Evolutionary conservation across 1,140 invertebrate species (phyloP).

Genomic region (Drosophila quadrilineata): DNA sequence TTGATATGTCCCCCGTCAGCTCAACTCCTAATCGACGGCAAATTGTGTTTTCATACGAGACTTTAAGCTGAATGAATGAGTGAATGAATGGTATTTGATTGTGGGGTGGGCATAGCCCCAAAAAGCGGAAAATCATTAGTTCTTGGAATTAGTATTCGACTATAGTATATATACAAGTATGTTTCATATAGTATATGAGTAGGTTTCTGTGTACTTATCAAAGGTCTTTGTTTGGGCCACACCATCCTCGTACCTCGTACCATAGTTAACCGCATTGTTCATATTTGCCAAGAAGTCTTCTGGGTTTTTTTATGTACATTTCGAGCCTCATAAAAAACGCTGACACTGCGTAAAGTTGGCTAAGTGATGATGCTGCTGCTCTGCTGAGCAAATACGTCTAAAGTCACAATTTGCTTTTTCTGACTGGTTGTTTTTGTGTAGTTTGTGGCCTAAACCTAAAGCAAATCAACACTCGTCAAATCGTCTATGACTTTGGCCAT

Average conservation of each 20-base stretch:
- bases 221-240: not conserved
- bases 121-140: slow-evolving; percentile 61
- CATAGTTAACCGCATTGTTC: slow-evolving; percentile 47
- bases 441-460: slow-evolving; percentile 5
- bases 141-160: slow-evolving; percentile 18
- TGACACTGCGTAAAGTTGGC: slow-evolving; percentile 58
- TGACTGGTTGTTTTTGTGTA: slow-evolving; percentile 26
- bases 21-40: slow-evolving; percentile 56
- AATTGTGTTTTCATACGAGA: slow-evolving; percentile 41
- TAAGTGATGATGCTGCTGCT: too few relatives aligned
- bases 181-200: too few relatives aligned
- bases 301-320: too few relatives aligned
- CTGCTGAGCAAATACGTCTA: slow-evolving; percentile 67
- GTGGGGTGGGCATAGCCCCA: slow-evolving; percentile 23
- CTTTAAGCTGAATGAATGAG: slow-evolving; percentile 11
- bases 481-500: slow-evolving; percentile 6
- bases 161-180: too few relatives aligned
- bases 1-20: too few relatives aligned
- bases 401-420: slow-evolving; percentile 44
- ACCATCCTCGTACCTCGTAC: not conserved
- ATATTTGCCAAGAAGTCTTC: slow-evolving; percentile 41
- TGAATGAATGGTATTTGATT: slow-evolving; percentile 57
- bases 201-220: not conserved
- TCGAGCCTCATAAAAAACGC: slow-evolving; percentile 55
- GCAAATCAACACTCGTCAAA: slow-evolving; percentile 9